phyloP scores from a whole-genome alignment of 2,113 vertebrate species.

The Vulpes vulpes region DNA sequence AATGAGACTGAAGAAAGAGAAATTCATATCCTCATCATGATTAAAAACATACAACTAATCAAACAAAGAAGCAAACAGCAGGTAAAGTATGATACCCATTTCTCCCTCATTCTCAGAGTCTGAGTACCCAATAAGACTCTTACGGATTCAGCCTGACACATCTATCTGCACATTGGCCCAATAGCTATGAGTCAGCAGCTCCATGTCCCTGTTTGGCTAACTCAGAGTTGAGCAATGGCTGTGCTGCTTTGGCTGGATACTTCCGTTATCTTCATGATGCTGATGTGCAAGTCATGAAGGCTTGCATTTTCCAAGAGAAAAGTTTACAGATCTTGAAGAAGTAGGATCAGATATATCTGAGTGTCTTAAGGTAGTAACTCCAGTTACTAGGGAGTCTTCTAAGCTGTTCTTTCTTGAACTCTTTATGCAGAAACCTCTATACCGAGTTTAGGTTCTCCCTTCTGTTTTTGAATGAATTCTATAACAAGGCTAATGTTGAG shows the following conservation, averaged over 20 bases:
- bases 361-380: background rate
- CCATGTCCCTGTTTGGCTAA: background rate
- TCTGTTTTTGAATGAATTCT: background rate
- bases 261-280: background rate
- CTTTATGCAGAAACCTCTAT: background rate
- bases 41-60: background rate
- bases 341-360: background rate
- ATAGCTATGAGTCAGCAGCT: background rate
- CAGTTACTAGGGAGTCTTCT: background rate
- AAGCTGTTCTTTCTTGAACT: background rate
- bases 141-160: background rate
- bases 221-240: background rate
- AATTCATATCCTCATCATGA: background rate
- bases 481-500: background rate
- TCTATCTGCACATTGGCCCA: background rate
- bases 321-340: background rate
- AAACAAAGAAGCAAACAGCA: background rate
- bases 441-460: background rate
- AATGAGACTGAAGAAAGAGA: too few relatives aligned
- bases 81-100: background rate
- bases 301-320: background rate
- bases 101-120: background rate
- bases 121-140: background rate
- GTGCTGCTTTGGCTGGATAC: background rate
- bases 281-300: background rate